Percentiles rank a stretch among this genome's conserved stretches.
Conservation (phyloP, 1,140 invertebrate species). For the Drosophila lacertosa region DNA sequence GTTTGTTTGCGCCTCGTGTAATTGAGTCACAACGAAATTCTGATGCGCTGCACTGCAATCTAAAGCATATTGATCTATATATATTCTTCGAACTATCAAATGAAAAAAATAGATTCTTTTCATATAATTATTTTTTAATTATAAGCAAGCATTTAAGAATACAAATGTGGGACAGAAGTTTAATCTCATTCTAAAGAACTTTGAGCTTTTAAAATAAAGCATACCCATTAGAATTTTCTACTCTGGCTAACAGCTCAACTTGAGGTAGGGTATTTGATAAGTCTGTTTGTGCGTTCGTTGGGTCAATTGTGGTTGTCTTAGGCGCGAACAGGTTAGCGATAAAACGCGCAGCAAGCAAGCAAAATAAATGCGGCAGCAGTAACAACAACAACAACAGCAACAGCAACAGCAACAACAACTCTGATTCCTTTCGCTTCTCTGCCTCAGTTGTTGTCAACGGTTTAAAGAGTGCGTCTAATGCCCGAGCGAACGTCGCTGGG, state of each 20-base stretch:
- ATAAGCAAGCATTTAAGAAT: too few relatives aligned
- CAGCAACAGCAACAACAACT: slow-evolving; percentile 10
- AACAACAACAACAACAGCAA: slow-evolving; percentile 1
- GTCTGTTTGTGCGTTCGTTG: slow-evolving; percentile 8
- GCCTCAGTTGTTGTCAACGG: not conserved
- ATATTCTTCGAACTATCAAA: too few relatives aligned
- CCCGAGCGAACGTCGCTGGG: slow-evolving; percentile 24
- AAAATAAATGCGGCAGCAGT: slow-evolving; percentile 35
- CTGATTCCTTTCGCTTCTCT: not conserved
- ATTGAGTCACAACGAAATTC: slow-evolving; percentile 14
- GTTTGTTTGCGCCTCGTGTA: slow-evolving; percentile 11
- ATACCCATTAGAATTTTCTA: too few relatives aligned
- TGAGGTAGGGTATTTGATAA: too few relatives aligned
- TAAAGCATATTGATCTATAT: too few relatives aligned
- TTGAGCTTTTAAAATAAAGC: too few relatives aligned
- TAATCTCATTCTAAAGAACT: too few relatives aligned
- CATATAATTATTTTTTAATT: too few relatives aligned
- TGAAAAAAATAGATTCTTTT: too few relatives aligned
- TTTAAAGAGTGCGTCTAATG: slow-evolving; percentile 31
- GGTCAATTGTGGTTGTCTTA: slow-evolving; percentile 33
- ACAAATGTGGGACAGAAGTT: too few relatives aligned
- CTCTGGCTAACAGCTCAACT: too few relatives aligned
- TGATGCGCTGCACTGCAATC: slow-evolving; percentile 13
- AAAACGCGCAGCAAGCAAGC: slow-evolving; percentile 60
- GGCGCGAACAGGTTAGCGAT: slow-evolving; percentile 69